These are phyloP conservation scores for Ellobius talpinus DNA, from an alignment of 2,113 vertebrate species.

Conservation along the genomic window DNA sequence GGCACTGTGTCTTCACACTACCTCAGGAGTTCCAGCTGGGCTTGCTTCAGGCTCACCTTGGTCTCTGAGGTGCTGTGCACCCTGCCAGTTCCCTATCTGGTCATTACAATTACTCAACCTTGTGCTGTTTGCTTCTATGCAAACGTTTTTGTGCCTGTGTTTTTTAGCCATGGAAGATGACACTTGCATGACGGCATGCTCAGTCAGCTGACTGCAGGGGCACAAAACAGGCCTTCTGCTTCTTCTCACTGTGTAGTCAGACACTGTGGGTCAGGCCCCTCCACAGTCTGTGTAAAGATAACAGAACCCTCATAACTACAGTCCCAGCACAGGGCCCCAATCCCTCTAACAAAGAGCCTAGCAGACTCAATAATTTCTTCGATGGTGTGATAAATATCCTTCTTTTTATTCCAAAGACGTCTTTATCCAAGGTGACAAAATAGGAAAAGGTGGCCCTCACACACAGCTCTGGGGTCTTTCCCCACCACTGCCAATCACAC, in stretches of 20 bases:
- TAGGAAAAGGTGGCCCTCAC: not conserved
- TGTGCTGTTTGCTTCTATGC: not conserved
- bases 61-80: not conserved
- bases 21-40: not conserved
- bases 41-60: not conserved
- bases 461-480: fast-evolving
- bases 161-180: not conserved
- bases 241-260: fast-evolving
- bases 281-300: not conserved
- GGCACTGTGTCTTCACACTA: not conserved
- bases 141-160: not conserved
- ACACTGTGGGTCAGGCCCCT: not conserved
- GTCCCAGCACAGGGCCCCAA: fast-evolving
- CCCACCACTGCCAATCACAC: not conserved
- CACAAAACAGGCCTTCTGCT: not conserved
- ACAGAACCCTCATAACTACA: not conserved
- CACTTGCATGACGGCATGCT: not conserved
- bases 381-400: not conserved
- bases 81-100: not conserved
- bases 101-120: not conserved
- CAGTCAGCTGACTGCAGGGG: not conserved
- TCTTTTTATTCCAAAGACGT: not conserved
- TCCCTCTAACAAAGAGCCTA: not conserved
- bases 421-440: not conserved
- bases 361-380: not conserved